Conservation (phyloP, 1,140 invertebrate genomes). For the Muscidifurax raptorellus region DNA sequence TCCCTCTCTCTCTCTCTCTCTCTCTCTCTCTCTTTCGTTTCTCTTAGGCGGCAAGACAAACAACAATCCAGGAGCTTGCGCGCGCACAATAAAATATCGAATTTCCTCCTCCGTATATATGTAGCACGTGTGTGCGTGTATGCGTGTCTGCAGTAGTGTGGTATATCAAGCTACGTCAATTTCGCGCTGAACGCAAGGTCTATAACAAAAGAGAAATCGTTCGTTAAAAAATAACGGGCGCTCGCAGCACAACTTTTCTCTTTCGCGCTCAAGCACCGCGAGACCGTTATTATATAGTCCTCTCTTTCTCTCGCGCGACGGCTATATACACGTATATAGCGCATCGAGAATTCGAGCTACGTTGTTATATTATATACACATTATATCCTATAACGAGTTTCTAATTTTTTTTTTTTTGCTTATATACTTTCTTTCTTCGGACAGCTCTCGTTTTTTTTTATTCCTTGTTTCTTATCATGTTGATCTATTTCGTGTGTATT, state of each 20-base stretch:
- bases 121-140: neutral
- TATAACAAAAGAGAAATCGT: slow-evolving; percentile 14
- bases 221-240: slow-evolving; percentile 32
- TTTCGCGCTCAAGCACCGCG: neutral
- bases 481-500: too few species aligned
- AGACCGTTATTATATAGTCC: neutral
- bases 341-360: too few species aligned
- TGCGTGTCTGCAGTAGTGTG: too few species aligned
- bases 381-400: too few species aligned
- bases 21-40: neutral
- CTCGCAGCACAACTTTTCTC: neutral
- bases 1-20: neutral
- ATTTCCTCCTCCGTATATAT: slow-evolving; percentile 26
- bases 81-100: slow-evolving; percentile 25
- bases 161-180: slow-evolving; percentile 20
- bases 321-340: too few species aligned
- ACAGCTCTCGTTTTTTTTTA: too few species aligned
- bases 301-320: too few species aligned
- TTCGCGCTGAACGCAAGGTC: neutral
- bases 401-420: too few species aligned
- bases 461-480: too few species aligned
- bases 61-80: slow-evolving; percentile 19
- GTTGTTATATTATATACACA: too few species aligned
- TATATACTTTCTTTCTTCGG: too few species aligned
- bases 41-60: slow-evolving; percentile 25